A percentile compares a stretch with the other conserved stretches of the same genome.
Evolutionary conservation across 2,888 invertebrate species (phyloP).

Genomic region (Melanophora roralis): DNA sequence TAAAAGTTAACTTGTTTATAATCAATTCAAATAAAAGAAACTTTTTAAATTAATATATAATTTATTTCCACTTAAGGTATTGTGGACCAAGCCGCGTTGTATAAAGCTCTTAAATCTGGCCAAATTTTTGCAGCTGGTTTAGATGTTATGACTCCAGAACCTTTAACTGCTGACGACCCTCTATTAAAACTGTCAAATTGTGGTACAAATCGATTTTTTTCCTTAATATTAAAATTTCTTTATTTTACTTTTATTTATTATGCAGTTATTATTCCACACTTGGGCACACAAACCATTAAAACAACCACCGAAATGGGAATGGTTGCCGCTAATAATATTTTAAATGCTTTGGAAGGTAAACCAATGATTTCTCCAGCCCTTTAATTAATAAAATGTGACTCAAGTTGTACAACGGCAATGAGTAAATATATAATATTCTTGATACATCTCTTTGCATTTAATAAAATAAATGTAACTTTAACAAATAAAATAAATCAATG

Average conservation of each 20-base stretch:
- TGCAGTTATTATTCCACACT: slow-evolving; percentile 88
- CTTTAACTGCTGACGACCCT: slow-evolving; percentile 88
- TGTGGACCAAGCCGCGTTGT: slow-evolving; percentile 88
- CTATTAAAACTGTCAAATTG: slow-evolving; percentile 88
- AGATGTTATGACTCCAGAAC: slow-evolving; percentile 95
- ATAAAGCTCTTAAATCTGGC: slow-evolving; percentile 84
- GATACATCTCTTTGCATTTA: too few species aligned
- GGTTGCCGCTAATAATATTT: slow-evolving; percentile 88
- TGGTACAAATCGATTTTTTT: slow-evolving; percentile 80
- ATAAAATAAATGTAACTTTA: too few species aligned
- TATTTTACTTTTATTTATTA: too few species aligned
- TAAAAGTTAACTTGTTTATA: slow-evolving; percentile 16
- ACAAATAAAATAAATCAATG: too few species aligned
- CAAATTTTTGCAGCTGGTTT: slow-evolving; percentile 92
- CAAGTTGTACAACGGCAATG: too few species aligned
- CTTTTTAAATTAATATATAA: not conserved
- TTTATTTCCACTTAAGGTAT: slow-evolving; percentile 77
- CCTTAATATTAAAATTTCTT: not conserved
- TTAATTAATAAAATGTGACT: slow-evolving; percentile 54
- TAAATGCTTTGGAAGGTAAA: slow-evolving; percentile 85
- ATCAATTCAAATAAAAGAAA: not conserved
- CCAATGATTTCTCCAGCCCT: slow-evolving; percentile 82
- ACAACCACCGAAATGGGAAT: slow-evolving; percentile 88
- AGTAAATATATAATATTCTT: too few species aligned
- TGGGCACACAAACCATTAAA: slow-evolving; percentile 89